Percentiles rank a stretch among this genome's conserved stretches.
phyloP scores from a whole-genome alignment of 1,140 invertebrate species.

The Contarinia nasturtii region DNA sequence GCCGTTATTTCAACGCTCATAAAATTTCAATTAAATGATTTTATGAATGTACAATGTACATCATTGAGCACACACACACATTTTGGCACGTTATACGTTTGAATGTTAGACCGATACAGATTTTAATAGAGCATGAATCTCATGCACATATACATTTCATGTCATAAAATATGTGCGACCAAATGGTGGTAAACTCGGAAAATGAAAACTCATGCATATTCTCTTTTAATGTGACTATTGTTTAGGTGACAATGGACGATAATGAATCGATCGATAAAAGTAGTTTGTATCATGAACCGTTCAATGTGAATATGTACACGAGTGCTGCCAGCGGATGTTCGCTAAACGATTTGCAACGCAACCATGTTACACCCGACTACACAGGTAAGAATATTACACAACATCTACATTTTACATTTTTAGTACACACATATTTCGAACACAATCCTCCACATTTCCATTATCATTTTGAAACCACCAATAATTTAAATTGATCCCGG shows the following conservation, averaged over 20 bases:
- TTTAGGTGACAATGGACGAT: conserved; percentile 19
- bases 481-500: too few species aligned
- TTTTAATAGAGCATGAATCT: too few species aligned
- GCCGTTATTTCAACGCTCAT: too few species aligned
- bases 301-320: conserved; percentile 26
- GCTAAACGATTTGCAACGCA: conserved; percentile 23
- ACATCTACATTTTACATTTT: background rate
- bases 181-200: background rate
- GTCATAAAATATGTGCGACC: background rate
- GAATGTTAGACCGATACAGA: too few species aligned
- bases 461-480: background rate
- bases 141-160: background rate
- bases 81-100: too few species aligned
- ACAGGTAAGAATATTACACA: conserved; percentile 18
- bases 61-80: too few species aligned
- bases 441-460: background rate
- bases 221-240: too few species aligned
- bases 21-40: too few species aligned
- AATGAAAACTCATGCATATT: background rate
- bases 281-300: conserved; percentile 28
- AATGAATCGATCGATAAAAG: conserved; percentile 27
- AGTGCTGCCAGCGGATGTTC: conserved; percentile 23
- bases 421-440: background rate
- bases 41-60: too few species aligned
- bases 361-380: conserved; percentile 26